Percentiles rank a stretch among this genome's conserved stretches.
These are phyloP conservation scores for Hirundo rustica DNA, from an alignment of 2,797 vertebrate species.

Conservation along the genomic window DNA sequence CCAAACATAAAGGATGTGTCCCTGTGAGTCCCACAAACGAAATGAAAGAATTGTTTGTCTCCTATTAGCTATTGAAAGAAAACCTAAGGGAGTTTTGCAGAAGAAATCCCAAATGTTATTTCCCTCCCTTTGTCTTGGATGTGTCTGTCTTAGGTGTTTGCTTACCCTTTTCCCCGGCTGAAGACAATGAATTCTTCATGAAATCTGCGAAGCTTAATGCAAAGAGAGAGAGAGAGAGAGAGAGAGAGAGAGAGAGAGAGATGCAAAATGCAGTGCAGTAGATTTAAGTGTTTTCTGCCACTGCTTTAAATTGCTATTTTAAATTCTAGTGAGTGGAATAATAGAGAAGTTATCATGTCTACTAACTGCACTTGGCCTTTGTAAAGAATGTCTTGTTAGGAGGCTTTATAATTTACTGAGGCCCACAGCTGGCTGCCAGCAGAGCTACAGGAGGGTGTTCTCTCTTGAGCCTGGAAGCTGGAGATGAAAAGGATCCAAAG, in stretches of 20 bases:
- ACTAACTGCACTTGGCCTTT: conserved; percentile 73
- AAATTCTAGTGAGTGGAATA: conserved; percentile 74
- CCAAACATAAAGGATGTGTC: neutral
- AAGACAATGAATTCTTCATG: conserved; percentile 29
- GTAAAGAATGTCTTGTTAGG: conserved; percentile 76
- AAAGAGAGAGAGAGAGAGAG: neutral
- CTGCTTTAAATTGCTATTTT: conserved; percentile 70
- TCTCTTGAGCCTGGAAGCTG: conserved; percentile 76
- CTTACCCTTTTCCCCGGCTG: conserved; percentile 6
- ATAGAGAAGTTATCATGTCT: conserved; percentile 72
- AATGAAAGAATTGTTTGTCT: neutral
- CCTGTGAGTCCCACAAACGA: neutral
- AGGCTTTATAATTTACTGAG: conserved; percentile 78
- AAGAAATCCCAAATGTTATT: neutral
- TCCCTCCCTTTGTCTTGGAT: neutral
- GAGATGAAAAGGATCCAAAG: conserved; percentile 80
- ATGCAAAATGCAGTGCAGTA: conserved; percentile 11
- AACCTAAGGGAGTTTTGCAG: neutral
- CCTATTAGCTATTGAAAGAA: neutral
- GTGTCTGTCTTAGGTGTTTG: neutral
- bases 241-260: neutral
- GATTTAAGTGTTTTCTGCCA: conserved; percentile 48
- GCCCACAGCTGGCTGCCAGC: conserved; percentile 80
- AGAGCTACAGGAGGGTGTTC: conserved; percentile 74
- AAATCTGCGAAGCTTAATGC: conserved; percentile 23